Percentiles rank a stretch among this genome's conserved stretches.
phyloP scores from a whole-genome alignment of 64 coral and sea anemone genomes.

The Montipora capricornis region DNA sequence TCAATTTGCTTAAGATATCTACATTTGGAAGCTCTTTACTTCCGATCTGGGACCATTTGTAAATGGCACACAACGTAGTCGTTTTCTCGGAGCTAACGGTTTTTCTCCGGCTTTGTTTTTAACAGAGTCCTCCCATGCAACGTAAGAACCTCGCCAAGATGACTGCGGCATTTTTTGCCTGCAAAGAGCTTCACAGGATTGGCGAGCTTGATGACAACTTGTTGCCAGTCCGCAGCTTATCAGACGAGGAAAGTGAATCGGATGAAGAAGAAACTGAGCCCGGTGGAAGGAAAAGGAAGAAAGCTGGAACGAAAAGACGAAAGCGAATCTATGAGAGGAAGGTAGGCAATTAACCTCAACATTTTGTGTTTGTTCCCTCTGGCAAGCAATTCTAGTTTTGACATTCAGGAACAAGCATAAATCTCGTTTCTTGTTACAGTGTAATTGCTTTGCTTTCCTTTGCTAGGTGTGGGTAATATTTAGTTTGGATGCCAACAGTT shows the following conservation, averaged over 20 bases:
- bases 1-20: too few species aligned
- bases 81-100: too few species aligned
- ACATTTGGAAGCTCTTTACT: too few species aligned
- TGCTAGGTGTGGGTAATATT: too few species aligned
- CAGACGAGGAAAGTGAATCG: constrained; percentile 63
- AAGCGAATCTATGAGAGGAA: constrained; percentile 71
- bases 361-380: too few species aligned
- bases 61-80: neutral
- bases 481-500: too few species aligned
- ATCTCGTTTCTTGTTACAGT: too few species aligned
- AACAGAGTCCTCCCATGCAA: constrained; percentile 81
- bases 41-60: neutral
- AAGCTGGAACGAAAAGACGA: constrained; percentile 88
- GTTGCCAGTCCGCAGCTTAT: constrained; percentile 61
- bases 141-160: constrained; percentile 77
- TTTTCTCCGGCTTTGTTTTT: neutral
- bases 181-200: constrained; percentile 55
- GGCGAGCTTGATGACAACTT: constrained; percentile 80
- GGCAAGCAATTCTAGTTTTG: too few species aligned
- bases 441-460: too few species aligned
- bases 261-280: constrained; percentile 73
- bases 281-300: constrained; percentile 26
- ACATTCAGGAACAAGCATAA: too few species aligned
- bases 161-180: constrained; percentile 80
- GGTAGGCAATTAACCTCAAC: constrained; percentile 13